Evolutionary conservation across 2,888 invertebrate species (phyloP), one percentile per base, ranked within the genome.

Genomic region (Stratiomys singularior): DNA sequence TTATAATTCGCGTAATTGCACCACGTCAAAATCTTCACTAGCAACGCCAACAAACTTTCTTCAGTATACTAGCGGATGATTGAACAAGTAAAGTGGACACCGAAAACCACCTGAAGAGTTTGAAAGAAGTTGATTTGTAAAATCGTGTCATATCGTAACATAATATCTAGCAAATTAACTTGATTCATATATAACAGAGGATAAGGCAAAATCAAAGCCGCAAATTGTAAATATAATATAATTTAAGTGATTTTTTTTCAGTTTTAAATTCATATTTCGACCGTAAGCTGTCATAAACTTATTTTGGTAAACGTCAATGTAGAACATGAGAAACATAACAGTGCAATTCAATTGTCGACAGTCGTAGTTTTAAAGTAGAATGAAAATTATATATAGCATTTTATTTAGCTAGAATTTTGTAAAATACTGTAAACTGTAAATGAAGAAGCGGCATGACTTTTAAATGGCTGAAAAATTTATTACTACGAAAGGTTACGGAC

Each of bases 111-210:
- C n/a, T n/a, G n/a, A n/a, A n/a, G n/a, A n/a, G n/a, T n/a, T n/a
- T 46, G 76, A 60, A 44, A 27, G 44, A 27, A 52, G 67, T 67
- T 44, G 18, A 64, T 27, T 82, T 84, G 82, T 80, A 77, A 60
- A 80, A 81, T 66, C 80, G 74, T 74, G 74, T 74, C 74, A 74
- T 74, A 74, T 74, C 74, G 58, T 60, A 69, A 69, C 47, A 44
- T 74, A 74, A 72, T 60, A 37, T 72, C 58, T 74, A 74, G 74
- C 13, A 23, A 58, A 30, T n/a, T 74, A 60, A 37, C 4, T 56
- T 21, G 30, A 30, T 52, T 30, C 18, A 58, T n/a, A n/a, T n/a
- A n/a, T n/a, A n/a, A n/a, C 21, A 60, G 37, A 74, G 21, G 47
- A n/a, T 69, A 60, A 58, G 44, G 56, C 21, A 72, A 72, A 72